Base-by-base conservation (phyloP, 2,113 vertebrate species). In the Thalassoma bifasciatum region DNA sequence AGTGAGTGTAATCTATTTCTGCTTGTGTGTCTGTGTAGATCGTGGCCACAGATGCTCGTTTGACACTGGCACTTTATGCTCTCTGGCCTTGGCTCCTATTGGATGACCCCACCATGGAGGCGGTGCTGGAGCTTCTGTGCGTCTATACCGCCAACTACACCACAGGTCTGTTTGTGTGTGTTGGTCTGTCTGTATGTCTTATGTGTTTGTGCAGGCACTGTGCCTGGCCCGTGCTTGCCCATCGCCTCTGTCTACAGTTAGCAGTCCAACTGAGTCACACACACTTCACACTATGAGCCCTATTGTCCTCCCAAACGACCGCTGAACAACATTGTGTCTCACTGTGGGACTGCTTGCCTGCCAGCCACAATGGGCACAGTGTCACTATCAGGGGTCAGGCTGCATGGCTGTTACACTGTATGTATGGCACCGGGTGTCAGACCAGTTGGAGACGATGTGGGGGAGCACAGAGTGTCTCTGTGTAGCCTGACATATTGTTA, bases 31-130 rank as follows among this genome's bases (percentile, higher is more conserved):
- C 46, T 81, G 42, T 85, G 56, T 83, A 99, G 98, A 80, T 85
- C 64, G 94, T 94, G 42, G 96, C 95, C 30, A 93, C 94, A 30
- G 94, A 94, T 67, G 88, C 94, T 34, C 94, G 93, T 40, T 92
- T 99, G 12, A 90, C 95, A 61, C 90, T 83, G 46, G 88, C 94
- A 10, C 50, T 98, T 51, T 88, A 93, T 74, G 91, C 94, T 13
- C 93, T 99, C 1, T 99, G 98, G 98, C 95, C 96, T 0, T 99
- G 97, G 97, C 77, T 99, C 73, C 80, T 98, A 82, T 82, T 93
- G 88, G 96, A 98, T 0, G 95, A 99, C 58, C 68, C 86, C 3
- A 63, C 93, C 58, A 95, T 98, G 95, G 95, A 95, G 79, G 88
- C 85, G 10, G 94, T 88, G 57, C 92, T 99, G 87, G 95, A 97